Evolutionary conservation across 2,797 vertebrate species (phyloP), one percentile per base, ranked within the genome.

Genomic region (Phrynocephalus forsythii): DNA sequence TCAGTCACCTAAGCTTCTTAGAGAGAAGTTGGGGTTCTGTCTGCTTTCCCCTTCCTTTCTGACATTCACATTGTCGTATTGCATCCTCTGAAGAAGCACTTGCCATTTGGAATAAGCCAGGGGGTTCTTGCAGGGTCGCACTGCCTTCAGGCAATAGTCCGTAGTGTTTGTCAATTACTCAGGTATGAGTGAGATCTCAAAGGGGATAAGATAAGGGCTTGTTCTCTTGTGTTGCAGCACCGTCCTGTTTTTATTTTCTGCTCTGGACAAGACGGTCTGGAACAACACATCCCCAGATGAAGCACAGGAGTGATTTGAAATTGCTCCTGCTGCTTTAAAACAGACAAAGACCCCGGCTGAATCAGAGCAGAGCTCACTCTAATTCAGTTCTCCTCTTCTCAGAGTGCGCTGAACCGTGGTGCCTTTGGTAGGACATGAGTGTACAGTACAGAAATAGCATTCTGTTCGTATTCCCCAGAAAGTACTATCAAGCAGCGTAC

Each of bases 261-360:
- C n/a, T 30, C 11, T 30, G 20, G 69, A 13, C 69, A 81, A 73
- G 16, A 63, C 78, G 33, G 56, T 33, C 56, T 79, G 56, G 56
- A 63, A 22, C 56, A 22, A 63, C 22, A 10, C 5, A 11, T 66
- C 38, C 63, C 33, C 4, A 44, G 33, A 2, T 1, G 11, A 68
- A 63, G 69, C 26, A 50, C 0, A 1, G 11, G 28, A 48, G 68
- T 9, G 15, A 0, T 0, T 1, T 26, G 0, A 5, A 1, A 3
- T n/a, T 0, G 18, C 6, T 11, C 20, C 18, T n/a, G 33, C 60
- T 71, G 13, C 44, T 48, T 76, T 10, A 76, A 48, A 44, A 18
- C 9, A 48, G 24, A 76, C 33, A 20, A 76, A 48, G 9, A 76
- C 3, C 38, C 2, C 24, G 44, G 75, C 75, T 48, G 75, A 24